Conservation (phyloP, 1,140 invertebrate genomes). For the Spodoptera litura region DNA sequence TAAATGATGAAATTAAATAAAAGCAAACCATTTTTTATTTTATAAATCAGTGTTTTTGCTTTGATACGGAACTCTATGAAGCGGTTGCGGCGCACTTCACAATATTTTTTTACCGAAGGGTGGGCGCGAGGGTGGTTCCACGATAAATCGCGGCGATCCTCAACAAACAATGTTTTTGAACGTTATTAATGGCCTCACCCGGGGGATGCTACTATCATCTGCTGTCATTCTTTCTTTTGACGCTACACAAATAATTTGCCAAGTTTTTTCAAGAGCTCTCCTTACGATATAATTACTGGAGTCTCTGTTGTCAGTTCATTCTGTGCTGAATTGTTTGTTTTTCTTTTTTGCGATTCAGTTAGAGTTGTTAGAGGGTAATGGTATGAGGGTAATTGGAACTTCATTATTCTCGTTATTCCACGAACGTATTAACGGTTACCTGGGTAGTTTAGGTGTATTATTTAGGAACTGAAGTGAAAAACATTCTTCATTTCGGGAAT, state of each 20-base stretch:
- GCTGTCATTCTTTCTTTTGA: constrained; percentile 75
- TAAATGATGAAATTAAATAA: background rate
- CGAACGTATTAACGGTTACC: constrained; percentile 7
- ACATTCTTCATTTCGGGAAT: no score
- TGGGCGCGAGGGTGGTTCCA: constrained; percentile 47
- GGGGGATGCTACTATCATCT: constrained; percentile 64
- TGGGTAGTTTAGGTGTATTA: background rate
- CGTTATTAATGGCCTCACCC: constrained; percentile 74
- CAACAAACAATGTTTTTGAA: constrained; percentile 80
- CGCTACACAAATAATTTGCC: constrained; percentile 62
- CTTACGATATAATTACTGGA: constrained; percentile 46
- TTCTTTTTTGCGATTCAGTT: constrained; percentile 5
- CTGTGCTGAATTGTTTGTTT: constrained; percentile 39
- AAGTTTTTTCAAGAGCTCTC: constrained; percentile 51
- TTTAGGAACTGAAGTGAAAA: no score
- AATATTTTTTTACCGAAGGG: constrained; percentile 32
- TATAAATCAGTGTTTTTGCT: background rate
- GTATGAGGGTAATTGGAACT: constrained; percentile 18
- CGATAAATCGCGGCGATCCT: constrained; percentile 78
- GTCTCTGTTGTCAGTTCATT: constrained; percentile 32
- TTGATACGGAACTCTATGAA: constrained; percentile 29
- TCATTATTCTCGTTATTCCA: background rate
- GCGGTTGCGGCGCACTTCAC: constrained; percentile 1
- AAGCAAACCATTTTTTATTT: constrained; percentile 16
- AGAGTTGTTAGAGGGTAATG: constrained; percentile 1